Base-by-base conservation (phyloP, 2,113 vertebrate species). In the Barnardius zonarius region DNA sequence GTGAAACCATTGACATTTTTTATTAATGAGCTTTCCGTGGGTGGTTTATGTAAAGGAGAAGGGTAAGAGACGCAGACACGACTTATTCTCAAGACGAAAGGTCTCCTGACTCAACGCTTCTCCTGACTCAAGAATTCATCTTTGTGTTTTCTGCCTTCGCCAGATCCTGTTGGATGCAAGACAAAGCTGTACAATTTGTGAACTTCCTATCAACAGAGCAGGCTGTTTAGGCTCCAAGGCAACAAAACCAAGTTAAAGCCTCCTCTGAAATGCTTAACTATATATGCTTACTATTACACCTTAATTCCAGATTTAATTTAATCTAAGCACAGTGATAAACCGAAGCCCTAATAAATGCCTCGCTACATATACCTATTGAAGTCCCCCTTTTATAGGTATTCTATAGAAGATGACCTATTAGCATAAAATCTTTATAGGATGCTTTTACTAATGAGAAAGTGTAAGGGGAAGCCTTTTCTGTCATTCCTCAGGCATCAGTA, bases 31-130 rank as follows among this genome's bases (percentile, higher is more conserved):
- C 30, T 78, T 77, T 43, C 73, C 24, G 93, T 41, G 92, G 93
- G 95, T 61, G 95, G 87, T 72, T 86, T 55, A 55, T 88, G 83
- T 44, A 63, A 70, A 79, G 48, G 62, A 94, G 79, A 80, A 77
- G 64, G 66, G 70, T 64, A 89, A 83, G 79, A 72, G 81, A 82
- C 0, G 0, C 88, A 96, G 94, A 72, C 89, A 23, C 22, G 84
- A 92, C 76, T 88, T 86, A 62, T 49, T 90, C 83, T 68, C n/a
- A 20, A 87, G 66, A 90, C 44, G 46, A 76, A 93, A 92, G 89
- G 86, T 68, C 92, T 79, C 89, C 75, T 97, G 91, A 95, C 81
- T 96, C 95, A 95, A 86, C 55, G 37, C 22, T 74, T 86, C 87
- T 93, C 90, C 93, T 91, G 62, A 84, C 39, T 95, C 72, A 68